phyloP scores from a whole-genome alignment of 2,113 vertebrate genomes.

The Gambusia holbrooki region DNA sequence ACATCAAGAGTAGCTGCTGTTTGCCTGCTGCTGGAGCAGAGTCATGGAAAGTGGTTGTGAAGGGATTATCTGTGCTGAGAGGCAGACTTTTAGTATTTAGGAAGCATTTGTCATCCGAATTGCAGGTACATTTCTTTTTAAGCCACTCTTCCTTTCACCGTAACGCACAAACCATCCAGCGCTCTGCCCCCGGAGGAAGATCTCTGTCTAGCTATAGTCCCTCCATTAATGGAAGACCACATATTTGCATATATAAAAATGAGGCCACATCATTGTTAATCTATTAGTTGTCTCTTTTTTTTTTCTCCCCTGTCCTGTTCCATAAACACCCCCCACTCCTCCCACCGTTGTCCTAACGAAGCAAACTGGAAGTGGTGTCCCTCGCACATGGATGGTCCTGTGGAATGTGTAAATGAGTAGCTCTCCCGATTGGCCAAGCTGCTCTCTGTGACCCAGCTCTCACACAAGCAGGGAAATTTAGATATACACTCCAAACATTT shows the following conservation, averaged over 20 bases:
- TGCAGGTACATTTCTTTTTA: neutral
- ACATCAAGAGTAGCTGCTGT: neutral
- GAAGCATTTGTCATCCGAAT: neutral
- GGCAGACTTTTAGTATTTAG: neutral
- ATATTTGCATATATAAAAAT: slow-evolving; percentile 72
- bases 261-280: slow-evolving; percentile 72
- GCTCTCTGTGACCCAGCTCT: slow-evolving; percentile 55
- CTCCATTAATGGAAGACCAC: slow-evolving; percentile 23
- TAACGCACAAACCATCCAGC: neutral
- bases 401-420: slow-evolving; percentile 83
- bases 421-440: slow-evolving; percentile 63
- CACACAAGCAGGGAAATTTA: slow-evolving; percentile 37
- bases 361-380: slow-evolving; percentile 77
- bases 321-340: slow-evolving; percentile 55
- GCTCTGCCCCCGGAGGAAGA: neutral
- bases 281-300: slow-evolving; percentile 17
- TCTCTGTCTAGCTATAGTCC: neutral
- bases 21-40: neutral
- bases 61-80: neutral
- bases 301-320: slow-evolving; percentile 38
- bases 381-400: slow-evolving; percentile 73
- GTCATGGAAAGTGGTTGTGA: neutral
- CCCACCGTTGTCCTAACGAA: slow-evolving; percentile 70
- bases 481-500: slow-evolving; percentile 34
- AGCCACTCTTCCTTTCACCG: neutral